Base-by-base conservation (phyloP, 1,140 invertebrate species). In the Bombyx mori region DNA sequence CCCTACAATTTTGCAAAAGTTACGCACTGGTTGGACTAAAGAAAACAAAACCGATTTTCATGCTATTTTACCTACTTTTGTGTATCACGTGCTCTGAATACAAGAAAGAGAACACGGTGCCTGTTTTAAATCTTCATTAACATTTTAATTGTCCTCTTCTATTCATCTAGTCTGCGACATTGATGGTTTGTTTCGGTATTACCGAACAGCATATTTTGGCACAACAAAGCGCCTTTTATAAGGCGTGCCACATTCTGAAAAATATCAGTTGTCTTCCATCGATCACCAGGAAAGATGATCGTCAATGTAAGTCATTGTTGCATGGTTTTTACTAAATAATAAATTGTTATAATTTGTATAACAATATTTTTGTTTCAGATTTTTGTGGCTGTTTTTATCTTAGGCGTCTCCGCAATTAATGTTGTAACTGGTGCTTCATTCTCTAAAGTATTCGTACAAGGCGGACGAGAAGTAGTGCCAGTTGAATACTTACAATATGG, bases 181-280 rank as follows among this genome's bases (percentile, higher is more conserved):
- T 86, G 84, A 75, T 79, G 69, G 70, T 87, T 85, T 81, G 82
- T 85, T 82, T 84, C 78, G 80, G 79, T 85, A 73, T 82, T 82
- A 77, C 78, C 68, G 76, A 79, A 79, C 75, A 66, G 73, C 72
- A 85, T 83, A 83, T 81, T 79, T 86, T 76, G 71, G 52, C 54
- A 69, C 68, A 79, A 78, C 73, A 79, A 81, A 77, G 68, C 58
- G 62, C 56, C 68, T 74, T 71, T 82, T 87, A 87, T 76, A 87
- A 87, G 74, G 69, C 54, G 72, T 66, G 58, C 35, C 56, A 65
- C 69, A 71, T 68, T 63, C 62, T 61, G 70, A 74, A 79, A 79
- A 79, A 73, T 75, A 73, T 75, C 80, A 85, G 84, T 85, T 71
- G 73, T 79, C 67, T 72, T 70, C 74, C 72, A 81, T 56, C 63